phyloP scores from a whole-genome alignment of 2,888 invertebrate species.

The Brachyptera risi region DNA sequence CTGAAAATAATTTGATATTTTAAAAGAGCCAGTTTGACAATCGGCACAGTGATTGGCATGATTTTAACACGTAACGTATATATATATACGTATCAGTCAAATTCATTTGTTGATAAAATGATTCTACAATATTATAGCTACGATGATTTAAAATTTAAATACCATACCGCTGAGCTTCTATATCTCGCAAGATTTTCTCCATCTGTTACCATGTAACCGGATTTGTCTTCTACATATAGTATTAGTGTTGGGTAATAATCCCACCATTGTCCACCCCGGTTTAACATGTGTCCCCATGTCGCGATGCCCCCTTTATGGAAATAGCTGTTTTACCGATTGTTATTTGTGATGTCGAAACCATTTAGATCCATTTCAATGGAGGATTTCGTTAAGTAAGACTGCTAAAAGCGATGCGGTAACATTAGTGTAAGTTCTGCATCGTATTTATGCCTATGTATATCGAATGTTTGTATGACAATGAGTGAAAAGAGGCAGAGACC shows the following conservation, averaged over 20 bases:
- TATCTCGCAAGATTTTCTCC: background rate
- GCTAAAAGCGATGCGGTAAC: constrained; percentile 12
- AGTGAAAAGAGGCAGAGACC: constrained; percentile 25
- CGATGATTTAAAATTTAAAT: too few relatives aligned
- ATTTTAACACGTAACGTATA: too few relatives aligned
- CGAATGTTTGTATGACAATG: constrained; percentile 8
- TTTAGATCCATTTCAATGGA: constrained; percentile 14
- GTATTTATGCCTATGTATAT: background rate
- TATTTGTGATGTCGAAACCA: constrained; percentile 17
- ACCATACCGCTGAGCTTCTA: too few relatives aligned
- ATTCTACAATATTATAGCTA: too few relatives aligned
- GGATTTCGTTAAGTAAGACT: constrained; percentile 4
- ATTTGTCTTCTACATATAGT: background rate
- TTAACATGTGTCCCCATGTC: constrained; percentile 5
- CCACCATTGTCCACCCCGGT: constrained; percentile 20
- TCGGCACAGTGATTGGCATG: too few relatives aligned
- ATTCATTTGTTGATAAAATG: too few relatives aligned
- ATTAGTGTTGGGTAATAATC: constrained; percentile 20
- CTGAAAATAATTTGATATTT: too few relatives aligned
- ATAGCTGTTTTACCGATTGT: constrained; percentile 10
- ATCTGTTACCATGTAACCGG: background rate
- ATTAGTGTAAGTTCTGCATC: background rate
- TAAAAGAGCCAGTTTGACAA: too few relatives aligned
- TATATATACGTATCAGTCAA: too few relatives aligned
- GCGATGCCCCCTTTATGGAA: constrained; percentile 4